Base-by-base conservation (phyloP, 1,140 invertebrate genomes). In the Bombus huntii region DNA sequence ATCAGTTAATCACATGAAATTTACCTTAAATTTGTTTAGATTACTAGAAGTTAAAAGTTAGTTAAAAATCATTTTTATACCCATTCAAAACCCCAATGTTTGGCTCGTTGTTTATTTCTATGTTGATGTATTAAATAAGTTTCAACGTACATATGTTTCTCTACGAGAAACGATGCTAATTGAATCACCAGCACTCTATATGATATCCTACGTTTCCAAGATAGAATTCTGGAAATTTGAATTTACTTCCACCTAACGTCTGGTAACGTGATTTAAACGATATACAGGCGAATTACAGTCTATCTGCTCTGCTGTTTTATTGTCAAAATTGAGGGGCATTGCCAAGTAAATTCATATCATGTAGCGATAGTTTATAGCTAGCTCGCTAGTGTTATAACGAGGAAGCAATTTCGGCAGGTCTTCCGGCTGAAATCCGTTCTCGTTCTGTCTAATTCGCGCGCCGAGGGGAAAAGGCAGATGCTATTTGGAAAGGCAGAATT, bases 401-500 rank as follows among this genome's bases (percentile, higher is more conserved):
- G 78, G 25, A 80, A 53, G 78, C 59, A 80, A 80, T 80, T 80
- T 80, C 25, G 65, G 42, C 12, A 53, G 65, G 47, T 42, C 68
- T 81, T 81, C 79, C 68, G 47, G 53, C 68, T 73, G 53, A 53
- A 62, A 81, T 59, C 37, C 53, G 79, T 73, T 34, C 47, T 59
- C 47, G 13, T 72, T 37, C 47, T n/a, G 39, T 72, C 68, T n/a
- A 42, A 42, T 37, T 68, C 5, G 10, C 42, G 12, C 12, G 2
- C 8, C 37, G 15, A 12, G 12, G 18, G 47, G 6, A 44, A 85
- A 39, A 57, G 25, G n/a, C 18, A 28, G 59, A 73, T 34, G 44
- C 62, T 42, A 44, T 87, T 72, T 66, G 34, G 78, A 62, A 65
- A 18, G 77, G 74, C n/a, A 59, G 81, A 74, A 88, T 83, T 68